Conservation (phyloP, 1,140 invertebrate genomes). For the Zaprionus gabonicus region DNA sequence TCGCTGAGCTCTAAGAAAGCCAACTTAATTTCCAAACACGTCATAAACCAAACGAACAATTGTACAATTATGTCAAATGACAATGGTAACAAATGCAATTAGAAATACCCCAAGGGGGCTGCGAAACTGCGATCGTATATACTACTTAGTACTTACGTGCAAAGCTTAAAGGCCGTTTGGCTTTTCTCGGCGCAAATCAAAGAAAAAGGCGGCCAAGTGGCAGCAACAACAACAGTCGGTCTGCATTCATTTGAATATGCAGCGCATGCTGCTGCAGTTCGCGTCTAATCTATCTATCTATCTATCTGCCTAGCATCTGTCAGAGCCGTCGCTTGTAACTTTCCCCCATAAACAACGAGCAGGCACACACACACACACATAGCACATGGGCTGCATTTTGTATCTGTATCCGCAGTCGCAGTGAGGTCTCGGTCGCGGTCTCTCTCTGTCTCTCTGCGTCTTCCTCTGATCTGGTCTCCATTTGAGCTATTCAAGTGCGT, state of each 20-base stretch:
- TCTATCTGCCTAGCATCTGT: slow-evolving; percentile 73
- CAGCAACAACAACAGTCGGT: slow-evolving; percentile 38
- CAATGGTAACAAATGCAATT: slow-evolving; percentile 61
- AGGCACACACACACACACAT: slow-evolving; percentile 36
- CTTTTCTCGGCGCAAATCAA: slow-evolving; percentile 74
- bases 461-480: slow-evolving; percentile 15
- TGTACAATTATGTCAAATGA: slow-evolving; percentile 52
- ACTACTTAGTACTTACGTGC: background rate
- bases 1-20: slow-evolving; percentile 26
- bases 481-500: slow-evolving; percentile 50
- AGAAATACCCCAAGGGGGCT: slow-evolving; percentile 53
- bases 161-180: slow-evolving; percentile 19
- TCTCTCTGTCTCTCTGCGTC: background rate
- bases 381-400: slow-evolving; percentile 42
- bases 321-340: slow-evolving; percentile 72
- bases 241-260: slow-evolving; percentile 79
- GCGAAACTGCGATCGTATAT: background rate
- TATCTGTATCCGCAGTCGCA: slow-evolving; percentile 15
- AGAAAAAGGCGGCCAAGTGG: slow-evolving; percentile 73
- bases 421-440: slow-evolving; percentile 31
- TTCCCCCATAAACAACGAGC: slow-evolving; percentile 72
- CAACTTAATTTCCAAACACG: slow-evolving; percentile 37
- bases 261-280: slow-evolving; percentile 71
- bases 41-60: slow-evolving; percentile 55
- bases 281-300: slow-evolving; percentile 45